Conservation (phyloP, 2,888 invertebrate genomes). For the Corythucha ciliata region DNA sequence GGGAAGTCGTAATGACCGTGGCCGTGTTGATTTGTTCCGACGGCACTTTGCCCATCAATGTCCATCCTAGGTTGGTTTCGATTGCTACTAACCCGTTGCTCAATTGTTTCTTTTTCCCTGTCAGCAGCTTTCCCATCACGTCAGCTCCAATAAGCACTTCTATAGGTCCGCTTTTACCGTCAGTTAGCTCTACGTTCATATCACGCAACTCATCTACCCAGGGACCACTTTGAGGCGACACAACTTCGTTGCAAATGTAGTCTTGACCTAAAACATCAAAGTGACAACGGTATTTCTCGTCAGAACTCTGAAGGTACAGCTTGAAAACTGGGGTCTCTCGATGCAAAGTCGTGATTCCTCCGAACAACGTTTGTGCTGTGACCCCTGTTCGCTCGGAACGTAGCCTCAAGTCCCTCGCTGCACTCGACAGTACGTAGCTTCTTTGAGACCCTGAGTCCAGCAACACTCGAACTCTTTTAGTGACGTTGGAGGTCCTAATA, state of each 20-base stretch:
- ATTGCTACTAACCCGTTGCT: not conserved
- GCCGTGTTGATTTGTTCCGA: not conserved
- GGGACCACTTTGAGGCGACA: too few species aligned
- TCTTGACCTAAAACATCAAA: slow-evolving; percentile 2
- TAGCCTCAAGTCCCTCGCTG: not conserved
- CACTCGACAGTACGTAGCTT: not conserved
- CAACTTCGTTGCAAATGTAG: too few species aligned
- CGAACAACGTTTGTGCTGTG: slow-evolving; percentile 7
- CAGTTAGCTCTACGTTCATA: too few species aligned
- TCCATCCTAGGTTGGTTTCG: slow-evolving; percentile 12
- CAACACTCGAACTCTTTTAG: too few species aligned
- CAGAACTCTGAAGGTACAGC: too few species aligned
- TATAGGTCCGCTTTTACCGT: too few species aligned
- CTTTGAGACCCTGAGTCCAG: slow-evolving; percentile 1
- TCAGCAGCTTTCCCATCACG: not conserved
- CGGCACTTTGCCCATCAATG: slow-evolving; percentile 6
- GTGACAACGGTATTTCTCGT: too few species aligned
- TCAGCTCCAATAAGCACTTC: slow-evolving; percentile 12
- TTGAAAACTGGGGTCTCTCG: too few species aligned
- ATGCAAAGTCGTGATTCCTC: too few species aligned
- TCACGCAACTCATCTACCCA: too few species aligned
- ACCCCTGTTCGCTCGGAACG: not conserved
- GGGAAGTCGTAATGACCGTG: slow-evolving; percentile 2
- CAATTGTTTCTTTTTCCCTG: not conserved
- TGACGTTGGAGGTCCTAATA: too few species aligned